Evolutionary conservation across 2,888 invertebrate species (phyloP).

Genomic region (Melinaea marsaeus): DNA sequence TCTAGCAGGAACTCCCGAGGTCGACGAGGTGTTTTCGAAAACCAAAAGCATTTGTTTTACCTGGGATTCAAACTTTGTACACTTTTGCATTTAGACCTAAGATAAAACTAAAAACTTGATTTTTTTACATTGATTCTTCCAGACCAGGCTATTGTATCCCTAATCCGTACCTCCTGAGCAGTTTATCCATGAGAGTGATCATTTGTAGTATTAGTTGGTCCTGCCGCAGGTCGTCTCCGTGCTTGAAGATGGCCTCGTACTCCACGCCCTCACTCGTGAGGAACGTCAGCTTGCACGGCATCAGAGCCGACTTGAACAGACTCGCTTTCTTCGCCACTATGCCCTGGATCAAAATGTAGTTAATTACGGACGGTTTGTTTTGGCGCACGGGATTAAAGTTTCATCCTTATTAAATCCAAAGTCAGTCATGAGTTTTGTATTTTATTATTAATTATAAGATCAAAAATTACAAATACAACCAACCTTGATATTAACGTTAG

Average conservation of each 20-base stretch:
- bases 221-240: slow-evolving; percentile 97
- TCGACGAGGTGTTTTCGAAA: no score
- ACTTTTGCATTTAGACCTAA: no score
- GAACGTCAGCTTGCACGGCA: slow-evolving; percentile 95
- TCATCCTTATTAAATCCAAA: no score
- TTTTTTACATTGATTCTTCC: not conserved
- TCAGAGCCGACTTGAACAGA: slow-evolving; percentile 96
- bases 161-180: slow-evolving; percentile 81
- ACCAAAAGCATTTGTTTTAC: no score
- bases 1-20: no score
- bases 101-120: no score
- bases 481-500: slow-evolving; percentile 80
- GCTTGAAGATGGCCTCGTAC: slow-evolving; percentile 97
- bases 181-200: slow-evolving; percentile 98
- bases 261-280: slow-evolving; percentile 87
- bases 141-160: not conserved
- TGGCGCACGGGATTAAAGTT: no score
- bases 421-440: no score
- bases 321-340: slow-evolving; percentile 93
- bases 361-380: no score
- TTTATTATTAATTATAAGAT: no score
- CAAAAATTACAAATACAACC: not conserved
- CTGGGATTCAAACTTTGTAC: no score
- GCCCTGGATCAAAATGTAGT: slow-evolving; percentile 58
- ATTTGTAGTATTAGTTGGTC: slow-evolving; percentile 98